Base-by-base conservation (phyloP, 2,113 vertebrate genomes). In the Urocitellus parryii region DNA sequence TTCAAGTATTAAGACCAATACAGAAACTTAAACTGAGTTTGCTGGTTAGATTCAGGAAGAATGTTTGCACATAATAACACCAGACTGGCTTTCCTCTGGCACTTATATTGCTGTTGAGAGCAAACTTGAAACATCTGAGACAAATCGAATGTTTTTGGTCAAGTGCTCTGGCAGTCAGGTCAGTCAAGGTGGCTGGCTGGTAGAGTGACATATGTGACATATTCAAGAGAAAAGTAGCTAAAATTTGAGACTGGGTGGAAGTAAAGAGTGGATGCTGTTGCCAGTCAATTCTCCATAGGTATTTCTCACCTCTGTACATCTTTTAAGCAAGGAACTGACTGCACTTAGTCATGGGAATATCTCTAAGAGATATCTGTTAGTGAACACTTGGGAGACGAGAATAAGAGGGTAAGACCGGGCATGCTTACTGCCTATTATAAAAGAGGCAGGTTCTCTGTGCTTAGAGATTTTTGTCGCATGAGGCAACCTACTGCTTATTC, bases 201-300 rank as follows among this genome's bases (percentile, higher is more conserved):
- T 2, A 34, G 0, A 24, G 3, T 83, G 27, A 6, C 4, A 13
- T 11, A n/a, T 4, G 22, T 83, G 22, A 6, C 5, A 14, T 11
- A 42, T 3, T 17, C 48, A 22, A 13, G 67, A 61, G 2, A 88
- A 84, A 68, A n/a, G 1, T 32, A 48, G 32, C 6, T 45, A 77
- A 24, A 76, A 63, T 56, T 65, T 16, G 37, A 76, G 29, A 20
- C 29, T 25, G 12, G 42, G 34, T 18, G 22, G 37, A 81, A 67
- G 8, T 45, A 22, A 83, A 17, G 12, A 18, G 2, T 22, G 18
- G 1, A 25, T 17, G 17, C 14, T 14, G 0, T 0, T 8, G 8
- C 3, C 9, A 37, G 45, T 24, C 56, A 27, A 1, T 67, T 67
- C 53, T 45, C 16, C 37, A 14, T 7, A 2, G 24, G 12, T 56